These are phyloP conservation scores for Acleris laterana DNA, from an alignment of 2,888 invertebrate genomes.

Conservation along the genomic window DNA sequence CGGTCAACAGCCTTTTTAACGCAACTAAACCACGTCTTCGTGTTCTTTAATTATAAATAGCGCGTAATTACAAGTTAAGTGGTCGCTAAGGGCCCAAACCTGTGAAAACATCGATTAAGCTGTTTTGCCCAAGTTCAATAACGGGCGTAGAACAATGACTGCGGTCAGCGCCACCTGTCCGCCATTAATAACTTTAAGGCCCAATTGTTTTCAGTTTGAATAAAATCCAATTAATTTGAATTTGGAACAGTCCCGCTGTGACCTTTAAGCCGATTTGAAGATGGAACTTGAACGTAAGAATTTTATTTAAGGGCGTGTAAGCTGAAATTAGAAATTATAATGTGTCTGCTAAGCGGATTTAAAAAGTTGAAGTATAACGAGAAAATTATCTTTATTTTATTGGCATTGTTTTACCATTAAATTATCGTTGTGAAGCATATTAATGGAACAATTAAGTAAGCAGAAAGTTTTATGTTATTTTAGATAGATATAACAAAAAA, in stretches of 20 bases:
- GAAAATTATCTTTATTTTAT: too few relatives aligned
- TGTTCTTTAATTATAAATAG: background rate
- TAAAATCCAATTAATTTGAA: slow-evolving; percentile 58
- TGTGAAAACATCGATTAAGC: slow-evolving; percentile 17
- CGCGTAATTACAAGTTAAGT: slow-evolving; percentile 1
- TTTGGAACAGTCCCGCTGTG: slow-evolving; percentile 42
- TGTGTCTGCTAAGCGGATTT: background rate
- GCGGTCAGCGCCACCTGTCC: slow-evolving; percentile 59
- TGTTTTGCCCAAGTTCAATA: slow-evolving; percentile 11
- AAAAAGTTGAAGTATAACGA: background rate
- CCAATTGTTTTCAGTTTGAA: slow-evolving; percentile 56
- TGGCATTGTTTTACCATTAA: too few relatives aligned
- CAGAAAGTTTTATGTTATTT: background rate
- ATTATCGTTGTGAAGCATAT: too few relatives aligned
- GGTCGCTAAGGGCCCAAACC: background rate
- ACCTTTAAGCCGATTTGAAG: slow-evolving; percentile 38
- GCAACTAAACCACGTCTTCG: too few relatives aligned
- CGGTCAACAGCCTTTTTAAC: too few relatives aligned
- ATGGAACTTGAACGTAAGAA: slow-evolving; percentile 4
- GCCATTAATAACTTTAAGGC: slow-evolving; percentile 61
- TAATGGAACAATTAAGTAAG: too few relatives aligned
- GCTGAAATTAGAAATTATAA: background rate
- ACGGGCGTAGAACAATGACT: slow-evolving; percentile 41
- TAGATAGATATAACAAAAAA: background rate
- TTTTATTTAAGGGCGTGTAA: slow-evolving; percentile 4